Conservation (phyloP, 2,888 invertebrate genomes). For the Entomobrya proxima region DNA sequence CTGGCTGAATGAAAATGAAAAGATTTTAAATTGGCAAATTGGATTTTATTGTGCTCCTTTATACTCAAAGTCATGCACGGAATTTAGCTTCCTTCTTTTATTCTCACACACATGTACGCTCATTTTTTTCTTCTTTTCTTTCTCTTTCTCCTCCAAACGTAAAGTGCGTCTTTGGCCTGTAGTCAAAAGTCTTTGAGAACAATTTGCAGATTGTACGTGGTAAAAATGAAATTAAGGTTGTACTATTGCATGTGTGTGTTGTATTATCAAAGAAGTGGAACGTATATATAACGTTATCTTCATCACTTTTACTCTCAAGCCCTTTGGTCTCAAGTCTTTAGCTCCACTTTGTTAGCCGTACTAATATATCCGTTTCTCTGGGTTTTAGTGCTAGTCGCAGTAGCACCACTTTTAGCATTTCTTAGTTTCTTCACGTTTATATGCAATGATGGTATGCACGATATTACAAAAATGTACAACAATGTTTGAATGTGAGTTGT, state of each 20-base stretch:
- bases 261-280: neutral
- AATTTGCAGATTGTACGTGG: constrained; percentile 66
- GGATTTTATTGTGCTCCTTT: constrained; percentile 70
- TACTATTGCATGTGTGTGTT: constrained; percentile 32
- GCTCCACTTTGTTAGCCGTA: constrained; percentile 16
- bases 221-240: constrained; percentile 70
- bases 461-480: constrained; percentile 28
- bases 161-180: constrained; percentile 49
- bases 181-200: constrained; percentile 61
- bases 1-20: constrained; percentile 63
- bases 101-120: constrained; percentile 44
- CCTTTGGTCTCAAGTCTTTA: neutral
- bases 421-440: neutral
- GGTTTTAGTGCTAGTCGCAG: neutral
- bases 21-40: constrained; percentile 73
- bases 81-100: constrained; percentile 20
- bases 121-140: constrained; percentile 18
- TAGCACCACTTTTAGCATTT: constrained; percentile 2
- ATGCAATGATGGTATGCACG: neutral
- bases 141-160: neutral
- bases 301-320: too few species aligned
- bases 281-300: neutral
- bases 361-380: constrained; percentile 12
- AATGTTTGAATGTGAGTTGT: constrained; percentile 8
- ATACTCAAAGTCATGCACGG: constrained; percentile 43